A percentile compares a stretch with the other conserved stretches of the same genome.
phyloP scores from a whole-genome alignment of 2,113 vertebrate genomes.

The Urocynchramus pylzowi region DNA sequence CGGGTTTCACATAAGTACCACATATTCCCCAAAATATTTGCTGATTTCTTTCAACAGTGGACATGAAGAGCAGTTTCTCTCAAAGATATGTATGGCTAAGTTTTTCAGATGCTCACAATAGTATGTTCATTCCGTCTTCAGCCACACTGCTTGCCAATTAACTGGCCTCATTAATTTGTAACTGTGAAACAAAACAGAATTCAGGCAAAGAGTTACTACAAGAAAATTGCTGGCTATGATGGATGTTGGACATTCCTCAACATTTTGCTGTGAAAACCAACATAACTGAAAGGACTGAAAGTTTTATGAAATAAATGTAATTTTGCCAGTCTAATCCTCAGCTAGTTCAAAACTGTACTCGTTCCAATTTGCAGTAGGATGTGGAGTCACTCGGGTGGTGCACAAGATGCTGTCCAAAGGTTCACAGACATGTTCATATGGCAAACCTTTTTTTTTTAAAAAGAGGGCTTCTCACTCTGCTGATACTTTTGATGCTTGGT shows the following conservation, averaged over 20 bases:
- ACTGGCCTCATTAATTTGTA: conserved; percentile 48
- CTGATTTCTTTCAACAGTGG: not conserved
- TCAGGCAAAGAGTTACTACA: not conserved
- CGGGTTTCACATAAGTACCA: not conserved
- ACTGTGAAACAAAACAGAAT: conserved; percentile 32
- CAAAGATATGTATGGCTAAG: not conserved
- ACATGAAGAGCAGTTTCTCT: not conserved
- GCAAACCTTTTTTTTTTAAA: not conserved
- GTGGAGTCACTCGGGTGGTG: not conserved
- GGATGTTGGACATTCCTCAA: not conserved
- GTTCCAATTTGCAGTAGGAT: not conserved
- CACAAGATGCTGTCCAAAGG: not conserved
- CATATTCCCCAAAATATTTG: not conserved
- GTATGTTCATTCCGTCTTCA: not conserved
- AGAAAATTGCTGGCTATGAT: not conserved
- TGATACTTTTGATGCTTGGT: not conserved
- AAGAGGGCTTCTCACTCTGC: not conserved
- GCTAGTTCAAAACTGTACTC: not conserved
- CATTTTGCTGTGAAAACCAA: not conserved
- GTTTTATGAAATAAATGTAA: not conserved
- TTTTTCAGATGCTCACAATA: conserved; percentile 14
- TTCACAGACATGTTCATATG: not conserved
- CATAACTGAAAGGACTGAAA: not conserved
- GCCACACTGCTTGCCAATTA: conserved; percentile 27
- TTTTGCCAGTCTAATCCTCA: not conserved